A percentile compares a stretch with the other conserved stretches of the same genome.
Evolutionary conservation across 2,113 vertebrate species (phyloP).

Genomic region (Pachycephala philippinensis): DNA sequence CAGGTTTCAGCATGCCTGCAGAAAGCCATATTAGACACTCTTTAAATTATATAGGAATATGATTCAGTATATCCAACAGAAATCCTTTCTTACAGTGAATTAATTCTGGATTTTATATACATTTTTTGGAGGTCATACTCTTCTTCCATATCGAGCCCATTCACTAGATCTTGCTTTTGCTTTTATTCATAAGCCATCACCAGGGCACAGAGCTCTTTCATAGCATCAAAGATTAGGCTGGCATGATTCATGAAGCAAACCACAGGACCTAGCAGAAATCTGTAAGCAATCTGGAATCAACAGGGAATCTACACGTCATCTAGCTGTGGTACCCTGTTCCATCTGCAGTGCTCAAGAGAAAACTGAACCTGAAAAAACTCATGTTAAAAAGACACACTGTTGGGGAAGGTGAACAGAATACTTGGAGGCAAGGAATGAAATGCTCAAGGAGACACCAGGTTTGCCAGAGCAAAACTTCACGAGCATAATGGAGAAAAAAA

Average conservation of each 20-base stretch:
- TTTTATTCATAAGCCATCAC: neutral
- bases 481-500: neutral
- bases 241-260: neutral
- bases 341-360: neutral
- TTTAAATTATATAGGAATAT: neutral
- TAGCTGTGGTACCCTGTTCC: neutral
- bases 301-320: neutral
- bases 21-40: neutral
- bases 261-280: neutral
- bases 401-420: neutral
- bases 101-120: neutral
- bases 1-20: neutral
- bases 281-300: constrained; percentile 5
- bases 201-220: neutral
- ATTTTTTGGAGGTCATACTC: neutral
- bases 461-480: neutral
- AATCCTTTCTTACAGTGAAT: neutral
- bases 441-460: neutral
- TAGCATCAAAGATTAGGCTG: neutral
- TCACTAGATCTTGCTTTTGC: neutral
- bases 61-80: neutral
- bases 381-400: neutral
- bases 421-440: neutral
- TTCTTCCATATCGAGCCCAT: neutral
- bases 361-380: neutral